Conservation (phyloP, 1,140 invertebrate genomes). For the Drosophila navojoa region DNA sequence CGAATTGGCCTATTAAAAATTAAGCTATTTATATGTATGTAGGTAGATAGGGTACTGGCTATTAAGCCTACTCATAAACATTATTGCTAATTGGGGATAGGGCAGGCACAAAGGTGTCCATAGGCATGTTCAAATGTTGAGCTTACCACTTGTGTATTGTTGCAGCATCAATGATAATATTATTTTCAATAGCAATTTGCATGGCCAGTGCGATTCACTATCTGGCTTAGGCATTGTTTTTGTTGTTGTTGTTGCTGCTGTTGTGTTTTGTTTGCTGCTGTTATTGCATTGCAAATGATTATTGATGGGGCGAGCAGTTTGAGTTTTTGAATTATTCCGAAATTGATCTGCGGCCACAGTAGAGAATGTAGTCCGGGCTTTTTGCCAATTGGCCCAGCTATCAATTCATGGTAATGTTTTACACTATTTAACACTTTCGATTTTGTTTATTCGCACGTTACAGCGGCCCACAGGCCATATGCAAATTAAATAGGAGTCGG, state of each 20-base stretch:
- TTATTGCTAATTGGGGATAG: too few species aligned
- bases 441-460: conserved; percentile 25
- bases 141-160: conserved; percentile 59
- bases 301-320: conserved; percentile 28
- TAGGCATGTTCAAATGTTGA: background rate
- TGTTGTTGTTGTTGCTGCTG: conserved; percentile 7
- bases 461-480: conserved; percentile 11
- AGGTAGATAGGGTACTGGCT: too few species aligned
- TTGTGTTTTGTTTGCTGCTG: background rate
- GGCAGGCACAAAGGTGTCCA: too few species aligned
- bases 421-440: conserved; percentile 59
- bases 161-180: conserved; percentile 56
- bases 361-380: conserved; percentile 21
- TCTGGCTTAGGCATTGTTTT: conserved; percentile 59
- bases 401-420: conserved; percentile 36
- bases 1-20: too few species aligned
- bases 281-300: conserved; percentile 40
- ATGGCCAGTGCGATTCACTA: conserved; percentile 33
- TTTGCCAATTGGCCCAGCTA: conserved; percentile 19
- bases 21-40: too few species aligned
- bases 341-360: conserved; percentile 52
- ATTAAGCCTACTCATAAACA: too few species aligned
- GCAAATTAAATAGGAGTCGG: conserved; percentile 2
- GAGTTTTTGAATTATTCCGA: conserved; percentile 45
- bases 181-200: conserved; percentile 63